phyloP scores from a whole-genome alignment of 2,797 vertebrate species.

The Brachymystax lenok region DNA sequence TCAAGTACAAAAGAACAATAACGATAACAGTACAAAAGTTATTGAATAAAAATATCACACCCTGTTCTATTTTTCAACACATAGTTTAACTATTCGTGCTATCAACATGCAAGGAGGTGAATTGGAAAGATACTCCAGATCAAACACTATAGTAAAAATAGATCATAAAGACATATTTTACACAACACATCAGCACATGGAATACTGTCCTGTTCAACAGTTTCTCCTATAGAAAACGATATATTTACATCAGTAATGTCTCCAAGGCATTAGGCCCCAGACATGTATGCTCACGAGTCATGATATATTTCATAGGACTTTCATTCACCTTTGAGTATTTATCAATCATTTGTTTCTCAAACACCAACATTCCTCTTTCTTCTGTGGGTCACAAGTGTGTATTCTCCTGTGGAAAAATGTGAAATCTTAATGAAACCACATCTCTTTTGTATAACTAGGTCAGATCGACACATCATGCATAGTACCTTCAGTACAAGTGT shows the following conservation, averaged over 20 bases:
- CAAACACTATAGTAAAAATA: constrained; percentile 4
- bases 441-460: background rate
- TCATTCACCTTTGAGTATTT: background rate
- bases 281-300: background rate
- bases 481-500: no score
- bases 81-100: background rate
- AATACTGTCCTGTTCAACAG: background rate
- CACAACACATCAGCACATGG: background rate
- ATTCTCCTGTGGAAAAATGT: constrained; percentile 72
- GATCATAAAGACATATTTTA: background rate
- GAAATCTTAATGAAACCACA: background rate
- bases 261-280: background rate
- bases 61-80: background rate
- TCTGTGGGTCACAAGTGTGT: constrained; percentile 59
- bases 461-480: background rate
- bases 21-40: background rate
- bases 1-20: background rate
- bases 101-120: background rate
- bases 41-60: background rate
- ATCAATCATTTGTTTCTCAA: constrained; percentile 36
- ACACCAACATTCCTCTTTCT: constrained; percentile 73
- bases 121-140: background rate
- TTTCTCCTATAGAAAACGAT: background rate
- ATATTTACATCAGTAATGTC: background rate
- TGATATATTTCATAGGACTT: background rate